phyloP scores from a whole-genome alignment of 2,888 invertebrate species.

The Dryocosmus kuriphilus region DNA sequence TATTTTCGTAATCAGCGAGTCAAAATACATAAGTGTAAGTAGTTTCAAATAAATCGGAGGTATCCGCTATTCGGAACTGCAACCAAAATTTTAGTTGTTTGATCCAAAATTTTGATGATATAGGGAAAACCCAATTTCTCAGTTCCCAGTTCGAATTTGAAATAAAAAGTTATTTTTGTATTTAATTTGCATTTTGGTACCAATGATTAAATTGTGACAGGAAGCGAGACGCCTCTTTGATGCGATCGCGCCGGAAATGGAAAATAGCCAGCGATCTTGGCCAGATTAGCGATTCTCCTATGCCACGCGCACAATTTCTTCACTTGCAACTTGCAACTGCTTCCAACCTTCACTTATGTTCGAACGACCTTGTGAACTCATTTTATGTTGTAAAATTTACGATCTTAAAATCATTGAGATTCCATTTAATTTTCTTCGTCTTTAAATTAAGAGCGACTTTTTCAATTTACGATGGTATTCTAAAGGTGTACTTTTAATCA shows the following conservation, averaged over 20 bases:
- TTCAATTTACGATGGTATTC: neutral
- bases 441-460: neutral
- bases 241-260: constrained; percentile 26
- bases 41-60: no score
- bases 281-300: neutral
- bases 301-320: constrained; percentile 26
- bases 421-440: neutral
- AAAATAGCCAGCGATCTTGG: constrained; percentile 15
- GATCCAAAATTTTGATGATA: no score
- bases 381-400: constrained; percentile 22
- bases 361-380: constrained; percentile 11
- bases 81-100: no score
- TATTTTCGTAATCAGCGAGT: no score
- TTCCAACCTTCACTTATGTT: constrained; percentile 21
- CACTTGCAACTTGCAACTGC: constrained; percentile 7
- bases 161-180: neutral
- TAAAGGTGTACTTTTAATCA: neutral
- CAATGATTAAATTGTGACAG: constrained; percentile 4
- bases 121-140: no score
- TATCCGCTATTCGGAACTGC: no score
- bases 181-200: constrained; percentile 12
- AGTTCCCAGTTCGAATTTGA: no score
- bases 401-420: constrained; percentile 5
- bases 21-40: no score
- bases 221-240: constrained; percentile 24